These are phyloP conservation scores for Pollenia amentaria DNA, from an alignment of 2,888 invertebrate species.

Conservation along the genomic window DNA sequence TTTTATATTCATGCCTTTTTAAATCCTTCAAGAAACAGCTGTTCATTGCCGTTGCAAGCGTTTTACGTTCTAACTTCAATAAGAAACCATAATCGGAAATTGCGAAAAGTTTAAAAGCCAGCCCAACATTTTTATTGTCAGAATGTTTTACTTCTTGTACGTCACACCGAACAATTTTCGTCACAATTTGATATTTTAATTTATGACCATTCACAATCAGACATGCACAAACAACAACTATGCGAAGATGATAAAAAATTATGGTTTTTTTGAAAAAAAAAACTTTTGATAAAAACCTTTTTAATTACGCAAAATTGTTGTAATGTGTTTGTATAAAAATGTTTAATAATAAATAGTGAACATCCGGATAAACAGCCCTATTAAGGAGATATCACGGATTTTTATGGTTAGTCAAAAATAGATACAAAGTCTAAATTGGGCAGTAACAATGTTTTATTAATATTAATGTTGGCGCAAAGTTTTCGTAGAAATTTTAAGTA, in stretches of 20 bases:
- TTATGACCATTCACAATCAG: constrained; percentile 13
- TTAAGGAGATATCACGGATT: neutral
- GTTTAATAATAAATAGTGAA: neutral
- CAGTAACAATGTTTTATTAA: too few species aligned
- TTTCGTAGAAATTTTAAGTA: too few species aligned
- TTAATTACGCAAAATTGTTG: constrained; percentile 6
- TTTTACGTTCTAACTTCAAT: neutral
- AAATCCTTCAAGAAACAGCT: constrained; percentile 22
- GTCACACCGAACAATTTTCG: constrained; percentile 53
- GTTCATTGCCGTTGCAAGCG: constrained; percentile 1
- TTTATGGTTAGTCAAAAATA: neutral
- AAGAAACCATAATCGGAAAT: neutral
- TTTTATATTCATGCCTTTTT: constrained; percentile 36
- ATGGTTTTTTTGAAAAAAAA: neutral
- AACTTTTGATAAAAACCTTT: neutral
- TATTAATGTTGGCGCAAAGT: too few species aligned
- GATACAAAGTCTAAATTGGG: neutral
- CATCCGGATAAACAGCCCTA: neutral
- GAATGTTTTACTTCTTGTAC: constrained; percentile 5
- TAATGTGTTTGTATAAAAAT: neutral
- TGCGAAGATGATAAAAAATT: neutral
- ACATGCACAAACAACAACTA: constrained; percentile 24
- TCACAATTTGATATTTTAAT: constrained; percentile 36
- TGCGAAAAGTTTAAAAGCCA: constrained; percentile 6
- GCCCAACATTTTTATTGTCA: neutral